Evolutionary conservation across 2,113 vertebrate species (phyloP), one percentile per base, ranked within the genome.

Genomic region (Phainopepla nitens): DNA sequence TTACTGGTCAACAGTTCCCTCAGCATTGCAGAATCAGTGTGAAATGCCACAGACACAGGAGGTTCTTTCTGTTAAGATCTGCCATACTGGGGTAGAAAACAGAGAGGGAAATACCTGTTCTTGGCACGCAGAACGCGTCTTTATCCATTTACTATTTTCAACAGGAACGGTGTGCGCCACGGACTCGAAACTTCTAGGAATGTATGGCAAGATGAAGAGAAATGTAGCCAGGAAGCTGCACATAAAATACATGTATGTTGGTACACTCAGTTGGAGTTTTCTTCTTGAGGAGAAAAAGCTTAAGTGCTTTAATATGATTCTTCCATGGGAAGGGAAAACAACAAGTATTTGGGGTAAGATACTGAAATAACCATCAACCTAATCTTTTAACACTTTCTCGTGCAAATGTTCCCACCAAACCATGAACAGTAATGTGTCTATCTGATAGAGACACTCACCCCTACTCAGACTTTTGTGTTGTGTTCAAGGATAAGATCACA

Each of bases 61-160:
- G 31, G 49, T 69, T 49, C 45, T 57, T 60, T 62, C 27, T 51
- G 41, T 66, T 78, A 61, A 87, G 54, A 65, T 49, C 58, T 2
- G 0, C 56, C 42, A 58, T 50, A 31, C 19, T 39, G 53, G 20
- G 33, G 29, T 29, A 85, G 69, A 73, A 94, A 70, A 54, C 15
- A 62, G 53, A 53, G 62, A 79, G 64, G 24, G 9, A 58, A 53
- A 22, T 60, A 70, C 13, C 49, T 87, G n/a, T 49, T 84, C 31
- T 50, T 1, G 2, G 42, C 47, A 35, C 31, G 27, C 0, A 0
- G 61, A 45, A 61, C 64, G 6, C 51, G 60, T 39, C 51, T 71
- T 73, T 58, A 61, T 58, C 60, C 33, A 70, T 50, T n/a, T 28
- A 21, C 11, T 47, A 3, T 76, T 94, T 84, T 89, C 41, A 23